These are phyloP conservation scores for Callionymus lyra DNA, from an alignment of 2,113 vertebrate species.

Conservation along the genomic window DNA sequence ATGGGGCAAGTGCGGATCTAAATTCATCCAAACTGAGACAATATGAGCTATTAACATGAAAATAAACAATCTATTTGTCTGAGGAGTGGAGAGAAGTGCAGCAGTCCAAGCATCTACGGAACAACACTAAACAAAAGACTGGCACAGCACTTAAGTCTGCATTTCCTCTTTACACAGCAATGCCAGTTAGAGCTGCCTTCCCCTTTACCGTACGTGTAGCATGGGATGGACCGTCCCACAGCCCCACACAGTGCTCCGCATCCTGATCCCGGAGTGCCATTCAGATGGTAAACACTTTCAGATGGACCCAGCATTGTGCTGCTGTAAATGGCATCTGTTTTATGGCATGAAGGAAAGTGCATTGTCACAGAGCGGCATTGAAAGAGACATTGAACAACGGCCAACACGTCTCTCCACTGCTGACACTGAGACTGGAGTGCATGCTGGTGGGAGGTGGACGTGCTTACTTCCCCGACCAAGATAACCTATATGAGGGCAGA, in stretches of 20 bases:
- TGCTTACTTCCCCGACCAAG: slow-evolving; percentile 3
- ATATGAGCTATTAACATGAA: too few relatives aligned
- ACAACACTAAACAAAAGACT: slow-evolving; percentile 35
- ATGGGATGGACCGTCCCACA: slow-evolving; percentile 64
- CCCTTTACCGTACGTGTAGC: slow-evolving; percentile 46
- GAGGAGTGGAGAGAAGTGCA: too few relatives aligned
- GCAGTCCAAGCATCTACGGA: too few relatives aligned
- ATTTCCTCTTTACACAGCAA: slow-evolving; percentile 60
- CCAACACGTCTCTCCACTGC: slow-evolving; percentile 36
- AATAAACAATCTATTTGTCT: too few relatives aligned
- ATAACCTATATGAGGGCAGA: too few relatives aligned
- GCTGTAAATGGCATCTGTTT: slow-evolving; percentile 64
- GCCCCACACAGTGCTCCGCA: slow-evolving; percentile 51
- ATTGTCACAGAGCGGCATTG: slow-evolving; percentile 58
- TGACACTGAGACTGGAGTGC: slow-evolving; percentile 29
- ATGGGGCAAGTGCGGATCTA: too few relatives aligned
- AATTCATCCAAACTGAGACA: too few relatives aligned
- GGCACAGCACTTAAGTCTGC: slow-evolving; percentile 58
- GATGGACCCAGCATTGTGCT: slow-evolving; percentile 56
- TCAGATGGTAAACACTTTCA: slow-evolving; percentile 63
- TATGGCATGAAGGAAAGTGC: slow-evolving; percentile 62
- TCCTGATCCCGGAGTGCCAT: slow-evolving; percentile 58
- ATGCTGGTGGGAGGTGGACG: slow-evolving; percentile 39
- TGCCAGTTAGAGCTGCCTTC: slow-evolving; percentile 43
- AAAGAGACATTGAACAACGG: slow-evolving; percentile 55